Percentiles rank a stretch among this genome's conserved stretches.
phyloP scores from a whole-genome alignment of 2,113 vertebrate species.

The Sceloporus undulatus region DNA sequence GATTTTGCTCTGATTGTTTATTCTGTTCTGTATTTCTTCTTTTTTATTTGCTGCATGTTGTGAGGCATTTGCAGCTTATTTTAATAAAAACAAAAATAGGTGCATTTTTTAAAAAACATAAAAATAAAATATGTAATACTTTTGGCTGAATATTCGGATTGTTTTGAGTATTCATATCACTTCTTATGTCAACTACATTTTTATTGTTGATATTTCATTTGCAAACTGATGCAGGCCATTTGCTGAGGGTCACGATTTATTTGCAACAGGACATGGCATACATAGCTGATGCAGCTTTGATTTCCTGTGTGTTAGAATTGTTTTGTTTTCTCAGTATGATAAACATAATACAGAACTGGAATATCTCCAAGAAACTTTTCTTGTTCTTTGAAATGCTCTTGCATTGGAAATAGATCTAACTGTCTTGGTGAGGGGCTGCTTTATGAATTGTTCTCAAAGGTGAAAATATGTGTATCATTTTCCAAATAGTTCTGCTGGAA shows the following conservation, averaged over 20 bases:
- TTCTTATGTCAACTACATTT: neutral
- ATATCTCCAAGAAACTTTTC: constrained; percentile 6
- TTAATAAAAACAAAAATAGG: neutral
- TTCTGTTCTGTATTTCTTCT: neutral
- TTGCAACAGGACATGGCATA: constrained; percentile 14
- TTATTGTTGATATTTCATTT: constrained; percentile 21
- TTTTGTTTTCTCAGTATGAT: constrained; percentile 31
- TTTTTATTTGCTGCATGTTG: neutral
- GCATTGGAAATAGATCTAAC: neutral
- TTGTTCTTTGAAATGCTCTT: constrained; percentile 18
- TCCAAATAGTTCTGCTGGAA: constrained; percentile 13
- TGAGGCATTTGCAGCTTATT: neutral
- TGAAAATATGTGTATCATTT: neutral
- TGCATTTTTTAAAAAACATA: neutral
- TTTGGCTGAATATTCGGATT: neutral
- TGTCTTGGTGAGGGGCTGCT: neutral
- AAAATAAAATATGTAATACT: neutral
- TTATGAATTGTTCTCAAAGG: constrained; percentile 3
- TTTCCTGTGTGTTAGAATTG: constrained; percentile 33
- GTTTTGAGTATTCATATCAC: constrained; percentile 1
- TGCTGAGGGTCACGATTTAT: constrained; percentile 9
- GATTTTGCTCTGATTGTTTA: neutral
- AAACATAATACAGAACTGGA: constrained; percentile 33
- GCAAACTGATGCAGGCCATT: constrained; percentile 11
- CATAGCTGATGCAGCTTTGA: constrained; percentile 24